A percentile compares a stretch with the other conserved stretches of the same genome.
Evolutionary conservation across 2,797 vertebrate genomes (phyloP).

Genomic region (Kryptolebias ocellatus): DNA sequence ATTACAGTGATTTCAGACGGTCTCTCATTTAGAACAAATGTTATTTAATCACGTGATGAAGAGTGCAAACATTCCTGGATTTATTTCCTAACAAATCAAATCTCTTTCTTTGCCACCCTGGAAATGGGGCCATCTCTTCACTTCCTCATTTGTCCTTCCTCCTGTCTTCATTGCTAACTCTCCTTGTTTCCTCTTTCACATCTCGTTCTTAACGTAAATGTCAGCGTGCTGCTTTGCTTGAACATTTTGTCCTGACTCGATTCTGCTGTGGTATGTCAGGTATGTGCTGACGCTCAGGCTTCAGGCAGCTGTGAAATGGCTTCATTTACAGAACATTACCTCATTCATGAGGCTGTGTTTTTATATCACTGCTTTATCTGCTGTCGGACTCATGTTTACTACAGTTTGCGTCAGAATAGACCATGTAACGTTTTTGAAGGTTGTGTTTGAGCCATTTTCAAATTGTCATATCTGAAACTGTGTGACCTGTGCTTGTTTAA

Average conservation of each 20-base stretch:
- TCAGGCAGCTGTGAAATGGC: conserved; percentile 17
- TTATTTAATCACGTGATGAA: too few relatives aligned
- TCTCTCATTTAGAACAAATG: background rate
- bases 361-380: conserved; percentile 9
- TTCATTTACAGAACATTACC: background rate
- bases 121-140: conserved; percentile 58
- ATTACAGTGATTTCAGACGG: conserved; percentile 32
- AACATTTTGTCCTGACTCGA: conserved; percentile 37
- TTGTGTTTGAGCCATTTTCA: conserved; percentile 10
- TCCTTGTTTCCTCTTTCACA: conserved; percentile 3
- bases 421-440: background rate
- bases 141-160: conserved; percentile 20
- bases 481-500: conserved; percentile 19
- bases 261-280: conserved; percentile 34
- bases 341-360: background rate
- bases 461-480: background rate
- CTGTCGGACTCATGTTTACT: background rate
- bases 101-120: conserved; percentile 32
- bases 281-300: conserved; percentile 31
- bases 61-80: conserved; percentile 73
- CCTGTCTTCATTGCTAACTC: conserved; percentile 14
- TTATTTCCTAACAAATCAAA: conserved; percentile 70
- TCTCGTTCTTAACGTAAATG: conserved; percentile 11
- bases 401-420: background rate
- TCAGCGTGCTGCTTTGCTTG: conserved; percentile 26